phyloP scores from a whole-genome alignment of 2,113 vertebrate genomes.

The Galeopterus variegatus region DNA sequence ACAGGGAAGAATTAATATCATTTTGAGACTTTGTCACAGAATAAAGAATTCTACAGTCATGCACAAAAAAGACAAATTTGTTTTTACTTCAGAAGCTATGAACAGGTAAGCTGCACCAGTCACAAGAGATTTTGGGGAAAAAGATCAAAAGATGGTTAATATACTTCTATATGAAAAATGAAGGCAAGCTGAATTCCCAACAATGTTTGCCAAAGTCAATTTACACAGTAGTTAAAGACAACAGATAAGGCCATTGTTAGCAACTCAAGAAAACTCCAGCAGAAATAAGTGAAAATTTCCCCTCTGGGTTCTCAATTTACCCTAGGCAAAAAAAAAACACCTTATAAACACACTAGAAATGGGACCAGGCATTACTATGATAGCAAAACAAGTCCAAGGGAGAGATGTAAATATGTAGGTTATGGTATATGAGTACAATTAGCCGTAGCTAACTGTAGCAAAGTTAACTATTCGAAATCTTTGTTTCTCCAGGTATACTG shows the following conservation, averaged over 20 bases:
- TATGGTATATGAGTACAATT: neutral
- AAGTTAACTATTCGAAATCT: neutral
- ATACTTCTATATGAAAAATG: conserved; percentile 42
- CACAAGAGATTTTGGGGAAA: neutral
- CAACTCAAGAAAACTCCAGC: conserved; percentile 53
- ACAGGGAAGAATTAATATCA: neutral
- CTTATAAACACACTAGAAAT: neutral
- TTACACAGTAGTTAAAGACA: neutral
- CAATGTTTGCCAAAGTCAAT: neutral
- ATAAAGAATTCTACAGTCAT: conserved; percentile 22
- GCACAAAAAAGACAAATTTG: conserved; percentile 27
- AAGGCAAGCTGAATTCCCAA: conserved; percentile 53
- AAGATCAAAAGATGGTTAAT: conserved; percentile 42
- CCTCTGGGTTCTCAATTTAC: conserved; percentile 7
- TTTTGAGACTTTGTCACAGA: conserved; percentile 28
- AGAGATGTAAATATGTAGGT: neutral
- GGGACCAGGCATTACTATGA: neutral
- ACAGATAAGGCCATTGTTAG: conserved; percentile 41
- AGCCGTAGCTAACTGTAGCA: neutral
- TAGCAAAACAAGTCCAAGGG: neutral
- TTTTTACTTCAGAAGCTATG: conserved; percentile 52
- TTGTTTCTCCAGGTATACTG: too few relatives aligned
- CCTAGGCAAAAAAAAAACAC: conserved; percentile 57
- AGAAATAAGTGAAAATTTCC: conserved; percentile 62
- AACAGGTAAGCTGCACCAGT: conserved; percentile 1